Percentiles rank a stretch among this genome's conserved stretches.
Conservation (phyloP, 2,888 invertebrate species). For the Drosophila vallismaia region DNA sequence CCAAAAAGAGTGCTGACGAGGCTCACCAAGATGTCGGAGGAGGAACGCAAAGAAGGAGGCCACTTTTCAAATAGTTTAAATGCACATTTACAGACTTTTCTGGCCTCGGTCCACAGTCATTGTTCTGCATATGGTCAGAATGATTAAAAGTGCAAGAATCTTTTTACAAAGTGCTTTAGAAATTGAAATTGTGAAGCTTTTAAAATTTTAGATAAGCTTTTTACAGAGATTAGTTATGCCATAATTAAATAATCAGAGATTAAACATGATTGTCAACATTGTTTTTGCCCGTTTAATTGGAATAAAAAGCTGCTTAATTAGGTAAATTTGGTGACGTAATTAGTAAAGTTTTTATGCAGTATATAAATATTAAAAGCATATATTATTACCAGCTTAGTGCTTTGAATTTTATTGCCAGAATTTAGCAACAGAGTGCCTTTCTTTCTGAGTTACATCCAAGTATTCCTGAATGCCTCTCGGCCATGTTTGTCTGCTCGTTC, state of each 20-base stretch:
- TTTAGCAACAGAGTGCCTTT: conserved; percentile 8
- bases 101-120: conserved; percentile 17
- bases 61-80: conserved; percentile 46
- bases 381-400: not conserved
- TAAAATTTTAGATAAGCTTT: conserved; percentile 3
- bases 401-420: not conserved
- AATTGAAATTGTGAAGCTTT: not conserved
- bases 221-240: conserved; percentile 11
- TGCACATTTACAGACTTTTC: conserved; percentile 36
- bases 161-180: conserved; percentile 1
- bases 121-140: conserved; percentile 18
- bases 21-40: conserved; percentile 15
- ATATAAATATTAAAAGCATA: not conserved
- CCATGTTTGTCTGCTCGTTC: conserved; percentile 44
- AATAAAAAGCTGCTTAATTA: not conserved
- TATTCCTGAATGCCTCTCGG: conserved; percentile 10
- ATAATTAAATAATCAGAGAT: not conserved
- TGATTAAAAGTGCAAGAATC: conserved; percentile 8
- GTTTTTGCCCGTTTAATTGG: not conserved
- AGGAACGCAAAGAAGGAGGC: conserved; percentile 10
- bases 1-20: conserved; percentile 41
- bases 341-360: not conserved
- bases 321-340: not conserved
- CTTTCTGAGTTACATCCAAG: conserved; percentile 2
- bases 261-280: not conserved